phyloP scores from a whole-genome alignment of 2,888 invertebrate species.

The Philhelius pedissequus region DNA sequence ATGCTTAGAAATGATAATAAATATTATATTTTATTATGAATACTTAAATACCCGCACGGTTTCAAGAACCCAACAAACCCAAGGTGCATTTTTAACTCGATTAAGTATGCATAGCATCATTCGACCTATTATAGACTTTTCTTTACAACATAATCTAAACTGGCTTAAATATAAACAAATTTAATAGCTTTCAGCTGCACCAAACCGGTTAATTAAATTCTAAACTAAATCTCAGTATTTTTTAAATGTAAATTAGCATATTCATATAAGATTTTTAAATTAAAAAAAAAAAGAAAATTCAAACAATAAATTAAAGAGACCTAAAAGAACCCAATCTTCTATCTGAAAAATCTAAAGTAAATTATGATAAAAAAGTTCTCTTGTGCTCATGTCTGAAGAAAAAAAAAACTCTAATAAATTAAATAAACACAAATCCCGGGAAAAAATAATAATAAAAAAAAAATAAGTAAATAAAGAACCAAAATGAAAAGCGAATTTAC shows the following conservation, averaged over 20 bases:
- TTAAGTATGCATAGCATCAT: too few relatives aligned
- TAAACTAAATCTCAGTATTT: not conserved
- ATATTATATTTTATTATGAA: too few relatives aligned
- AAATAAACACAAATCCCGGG: not conserved
- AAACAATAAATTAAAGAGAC: not conserved
- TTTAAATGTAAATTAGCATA: not conserved
- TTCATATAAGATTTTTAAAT: not conserved
- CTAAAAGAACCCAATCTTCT: not conserved
- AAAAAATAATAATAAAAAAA: not conserved
- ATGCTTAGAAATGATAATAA: too few relatives aligned
- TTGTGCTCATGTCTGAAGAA: not conserved
- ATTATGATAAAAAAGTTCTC: not conserved
- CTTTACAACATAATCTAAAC: too few relatives aligned
- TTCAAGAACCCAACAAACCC: too few relatives aligned
- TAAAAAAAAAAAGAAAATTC: not conserved
- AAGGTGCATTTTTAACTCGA: too few relatives aligned
- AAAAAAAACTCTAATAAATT: not conserved
- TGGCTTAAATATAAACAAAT: too few relatives aligned
- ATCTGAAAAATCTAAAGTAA: not conserved
- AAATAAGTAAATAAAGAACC: not conserved
- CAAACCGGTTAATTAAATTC: not conserved
- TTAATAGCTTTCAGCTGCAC: not conserved
- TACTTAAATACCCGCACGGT: too few relatives aligned
- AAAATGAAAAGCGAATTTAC: constrained; percentile 28
- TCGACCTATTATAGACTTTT: too few relatives aligned